phyloP scores from a whole-genome alignment of 2,113 vertebrate genomes.

The Siniperca chuatsi region DNA sequence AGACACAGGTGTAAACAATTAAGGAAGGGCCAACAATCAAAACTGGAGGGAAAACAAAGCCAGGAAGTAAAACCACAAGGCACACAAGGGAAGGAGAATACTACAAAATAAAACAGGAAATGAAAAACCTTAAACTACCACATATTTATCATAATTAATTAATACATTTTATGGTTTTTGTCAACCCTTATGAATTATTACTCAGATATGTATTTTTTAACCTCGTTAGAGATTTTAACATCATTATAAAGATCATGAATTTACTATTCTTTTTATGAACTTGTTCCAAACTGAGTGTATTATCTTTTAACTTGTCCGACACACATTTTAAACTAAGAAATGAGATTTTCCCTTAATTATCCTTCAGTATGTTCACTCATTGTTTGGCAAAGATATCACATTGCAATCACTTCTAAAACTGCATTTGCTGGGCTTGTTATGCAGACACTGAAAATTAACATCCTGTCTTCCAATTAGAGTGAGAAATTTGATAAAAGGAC shows the following conservation, averaged over 20 bases:
- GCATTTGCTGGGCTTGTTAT: slow-evolving; percentile 30
- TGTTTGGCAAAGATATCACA: slow-evolving; percentile 38
- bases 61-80: too few species aligned
- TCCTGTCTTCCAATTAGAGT: slow-evolving; percentile 71
- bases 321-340: slow-evolving; percentile 4
- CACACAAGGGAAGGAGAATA: too few species aligned
- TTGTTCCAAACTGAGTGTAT: too few species aligned
- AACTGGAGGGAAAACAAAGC: too few species aligned
- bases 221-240: not conserved
- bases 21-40: too few species aligned
- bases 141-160: too few species aligned
- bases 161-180: not conserved
- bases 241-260: not conserved
- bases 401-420: slow-evolving; percentile 39
- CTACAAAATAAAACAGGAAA: too few species aligned
- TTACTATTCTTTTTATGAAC: not conserved
- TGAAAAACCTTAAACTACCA: too few species aligned
- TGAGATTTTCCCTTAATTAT: slow-evolving; percentile 23
- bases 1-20: too few species aligned
- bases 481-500: slow-evolving; percentile 74
- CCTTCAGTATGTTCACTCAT: slow-evolving; percentile 26
- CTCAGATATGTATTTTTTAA: not conserved
- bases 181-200: not conserved
- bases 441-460: slow-evolving; percentile 62
- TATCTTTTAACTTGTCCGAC: not conserved